These are phyloP conservation scores for Aspidiotus destructor DNA, from an alignment of 2,888 invertebrate species.

Conservation along the genomic window DNA sequence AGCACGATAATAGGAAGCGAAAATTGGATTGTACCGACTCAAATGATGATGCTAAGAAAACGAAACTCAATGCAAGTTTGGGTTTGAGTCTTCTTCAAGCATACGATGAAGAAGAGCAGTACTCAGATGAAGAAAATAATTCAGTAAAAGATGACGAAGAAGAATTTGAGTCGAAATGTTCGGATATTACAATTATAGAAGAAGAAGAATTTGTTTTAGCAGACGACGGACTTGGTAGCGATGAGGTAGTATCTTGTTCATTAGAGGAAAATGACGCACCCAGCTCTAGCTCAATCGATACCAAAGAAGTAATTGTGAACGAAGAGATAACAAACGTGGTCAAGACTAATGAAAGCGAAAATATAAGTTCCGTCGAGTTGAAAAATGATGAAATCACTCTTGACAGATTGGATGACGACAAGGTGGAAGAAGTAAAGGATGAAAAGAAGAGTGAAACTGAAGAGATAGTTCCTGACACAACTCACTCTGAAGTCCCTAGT, in stretches of 20 bases:
- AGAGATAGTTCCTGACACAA: neutral
- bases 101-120: slow-evolving; percentile 2
- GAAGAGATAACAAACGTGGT: too few relatives aligned
- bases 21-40: neutral
- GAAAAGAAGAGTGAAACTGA: neutral
- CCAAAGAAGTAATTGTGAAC: too few relatives aligned
- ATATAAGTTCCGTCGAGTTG: too few relatives aligned
- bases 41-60: neutral
- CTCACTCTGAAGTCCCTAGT: neutral
- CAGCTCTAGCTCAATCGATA: too few relatives aligned
- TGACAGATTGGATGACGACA: too few relatives aligned
- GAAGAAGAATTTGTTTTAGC: neutral
- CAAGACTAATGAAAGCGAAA: too few relatives aligned
- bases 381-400: too few relatives aligned
- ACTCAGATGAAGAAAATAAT: neutral
- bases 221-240: neutral
- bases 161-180: neutral
- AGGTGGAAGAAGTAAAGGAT: neutral
- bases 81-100: neutral
- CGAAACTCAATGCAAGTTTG: neutral
- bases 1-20: neutral
- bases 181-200: neutral
- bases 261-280: neutral
- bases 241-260: neutral
- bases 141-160: neutral